phyloP scores from a whole-genome alignment of 1,140 invertebrate genomes.

The Habropoda laboriosa region DNA sequence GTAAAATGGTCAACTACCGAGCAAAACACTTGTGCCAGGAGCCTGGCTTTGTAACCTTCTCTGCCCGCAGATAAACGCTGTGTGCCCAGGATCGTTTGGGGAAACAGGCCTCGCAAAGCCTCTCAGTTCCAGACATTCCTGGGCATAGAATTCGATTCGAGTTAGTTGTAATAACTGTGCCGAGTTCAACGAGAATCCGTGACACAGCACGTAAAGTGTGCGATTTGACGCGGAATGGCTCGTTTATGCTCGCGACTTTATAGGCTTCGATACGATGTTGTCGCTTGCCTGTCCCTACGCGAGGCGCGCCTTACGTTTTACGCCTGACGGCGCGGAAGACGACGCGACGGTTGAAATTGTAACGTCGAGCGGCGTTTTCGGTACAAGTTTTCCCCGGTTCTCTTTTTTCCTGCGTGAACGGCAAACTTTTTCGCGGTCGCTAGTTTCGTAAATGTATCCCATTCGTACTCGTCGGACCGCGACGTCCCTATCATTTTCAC shows the following conservation, averaged over 20 bases:
- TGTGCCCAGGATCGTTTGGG: not conserved
- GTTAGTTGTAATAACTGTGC: too few relatives aligned
- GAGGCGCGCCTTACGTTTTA: constrained; percentile 27
- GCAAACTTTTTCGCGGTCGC: not conserved
- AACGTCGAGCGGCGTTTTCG: not conserved
- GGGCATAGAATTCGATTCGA: too few relatives aligned
- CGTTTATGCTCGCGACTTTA: constrained; percentile 3
- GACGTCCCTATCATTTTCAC: too few relatives aligned
- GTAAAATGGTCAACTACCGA: constrained; percentile 58
- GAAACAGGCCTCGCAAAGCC: not conserved
- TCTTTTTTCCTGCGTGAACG: not conserved
- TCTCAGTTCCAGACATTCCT: too few relatives aligned
- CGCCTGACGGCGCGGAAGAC: constrained; percentile 34
- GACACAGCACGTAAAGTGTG: too few relatives aligned
- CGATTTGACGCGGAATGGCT: not conserved
- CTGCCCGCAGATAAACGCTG: constrained; percentile 30
- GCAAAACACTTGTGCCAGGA: not conserved
- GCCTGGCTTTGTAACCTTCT: constrained; percentile 30
- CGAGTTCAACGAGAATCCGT: too few relatives aligned
- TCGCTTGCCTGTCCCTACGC: too few relatives aligned
- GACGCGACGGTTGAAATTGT: constrained; percentile 20
- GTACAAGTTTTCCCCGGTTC: not conserved
- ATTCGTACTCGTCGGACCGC: not conserved
- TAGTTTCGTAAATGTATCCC: not conserved
- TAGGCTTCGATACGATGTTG: too few relatives aligned